Base-by-base conservation (phyloP, 2,113 vertebrate genomes). In the Trematocara variabile region DNA sequence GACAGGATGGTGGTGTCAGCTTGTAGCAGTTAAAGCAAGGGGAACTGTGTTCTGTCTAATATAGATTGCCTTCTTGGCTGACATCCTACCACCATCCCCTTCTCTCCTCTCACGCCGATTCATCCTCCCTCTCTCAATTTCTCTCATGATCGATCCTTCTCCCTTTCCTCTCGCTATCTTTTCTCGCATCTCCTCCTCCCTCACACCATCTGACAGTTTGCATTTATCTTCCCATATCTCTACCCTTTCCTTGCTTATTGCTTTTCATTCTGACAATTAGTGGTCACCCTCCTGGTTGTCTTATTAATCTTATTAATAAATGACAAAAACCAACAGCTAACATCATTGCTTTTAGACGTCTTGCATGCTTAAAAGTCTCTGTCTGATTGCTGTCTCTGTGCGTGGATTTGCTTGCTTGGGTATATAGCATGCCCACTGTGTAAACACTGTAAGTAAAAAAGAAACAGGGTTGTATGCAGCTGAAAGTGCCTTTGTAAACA, bases 121-220 rank as follows among this genome's bases (percentile, higher is more conserved):
- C 90, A 86, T 82, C 79, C 82, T 94, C 87, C 83, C 87, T 90
- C 89, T 91, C 91, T 92, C 90, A 87, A 80, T 93, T 92, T 93
- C 88, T 94, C 88, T 90, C 89, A 85, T 94, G 86, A 93, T 93
- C 88, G 87, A 94, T 94, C 88, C 86, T 87, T 88, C 91, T 87
- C 91, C 92, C 78, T 90, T 81, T 82, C 39, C 81, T 80, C 73
- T 83, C 14, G 39, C 88, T 92, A 87, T 94, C 89, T 41, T 63
- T 91, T 89, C 77, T 92, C 33, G 3, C 91, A 88, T 93, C 87
- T 92, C 85, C 88, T 91, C 93, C 94, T 95, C 92, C 89, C 89
- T 94, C 91, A 94, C 88, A 92, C 90, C 90, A 91, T 93, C 94
- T 95, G 94, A 95, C 95, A 94, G 84, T 75, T 95, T 93, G 81